Base-by-base conservation (phyloP, 2,797 vertebrate species). In the Oryzias dopingdopingensis region DNA sequence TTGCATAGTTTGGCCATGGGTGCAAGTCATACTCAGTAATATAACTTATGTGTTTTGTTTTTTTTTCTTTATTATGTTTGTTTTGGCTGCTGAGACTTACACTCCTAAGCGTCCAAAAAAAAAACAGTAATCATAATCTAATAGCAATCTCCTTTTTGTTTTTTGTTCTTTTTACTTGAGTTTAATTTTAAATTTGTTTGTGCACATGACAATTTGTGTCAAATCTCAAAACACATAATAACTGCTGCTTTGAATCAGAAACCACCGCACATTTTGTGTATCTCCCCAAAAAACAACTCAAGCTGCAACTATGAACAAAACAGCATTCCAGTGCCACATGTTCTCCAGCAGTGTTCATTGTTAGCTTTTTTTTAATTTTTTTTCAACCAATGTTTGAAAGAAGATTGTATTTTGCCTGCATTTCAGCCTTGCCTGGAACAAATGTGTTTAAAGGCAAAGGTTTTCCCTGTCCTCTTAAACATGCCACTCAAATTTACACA, bases 251-350 rank as follows among this genome's bases (percentile, higher is more conserved):
- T 45, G 14, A 8, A 16, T 7, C 18, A 45, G 7, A 45, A 45
- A 45, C 12, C 18, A 18, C 26, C 10, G 12, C n/a, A 51, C 16
- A 10, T 18, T 51, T 13, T 51, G 10, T 58, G 44, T 56, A 59
- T 62, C 37, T 74, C 56, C 57, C 43, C 59, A 68, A 57, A 74
- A 56, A 61, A 67, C 56, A 65, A 55, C 65, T 37, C 50, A 55
- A 77, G 77, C 58, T 37, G 32, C 32, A 37, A 37, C 32, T 37
- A 37, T 37, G 32, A 73, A 67, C 45, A 67, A 71, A 73, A 69
- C 60, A 71, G 56, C 73, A 86, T 83, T 82, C 79, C 77, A 1
- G 71, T 59, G 55, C 59, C 75, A 82, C 75, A 78, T 87, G 82
- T 79, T 79, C 64, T 73, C 72, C 77, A 80, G 70, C 69, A 78